Conservation (phyloP, 2,888 invertebrate species). For the Nasonovia ribisnigri region DNA sequence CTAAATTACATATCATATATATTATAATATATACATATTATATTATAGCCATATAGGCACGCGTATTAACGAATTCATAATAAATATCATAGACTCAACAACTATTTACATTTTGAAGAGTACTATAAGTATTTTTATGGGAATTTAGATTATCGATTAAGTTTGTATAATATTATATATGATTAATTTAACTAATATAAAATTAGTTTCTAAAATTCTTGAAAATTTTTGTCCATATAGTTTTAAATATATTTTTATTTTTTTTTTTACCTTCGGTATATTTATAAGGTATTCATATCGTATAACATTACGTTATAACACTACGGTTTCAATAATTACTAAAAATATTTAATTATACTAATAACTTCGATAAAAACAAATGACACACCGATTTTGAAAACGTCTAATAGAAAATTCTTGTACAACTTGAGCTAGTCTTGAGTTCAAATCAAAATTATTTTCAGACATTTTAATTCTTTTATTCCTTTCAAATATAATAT, state of each 20-base stretch:
- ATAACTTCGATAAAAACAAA: neutral
- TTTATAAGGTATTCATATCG: neutral
- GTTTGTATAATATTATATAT: no score
- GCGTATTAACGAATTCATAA: neutral
- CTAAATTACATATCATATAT: no score
- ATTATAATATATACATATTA: no score
- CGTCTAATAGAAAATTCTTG: neutral
- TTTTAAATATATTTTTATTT: no score
- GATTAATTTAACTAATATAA: no score
- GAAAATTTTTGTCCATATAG: no score
- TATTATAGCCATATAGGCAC: neutral
- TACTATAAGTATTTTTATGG: neutral
- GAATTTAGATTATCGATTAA: neutral
- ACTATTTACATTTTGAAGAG: neutral
- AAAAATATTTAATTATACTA: neutral
- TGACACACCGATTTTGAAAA: neutral
- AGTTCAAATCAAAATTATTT: neutral
- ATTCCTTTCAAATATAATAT: neutral
- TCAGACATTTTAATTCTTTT: neutral
- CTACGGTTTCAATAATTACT: neutral
- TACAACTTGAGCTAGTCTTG: neutral
- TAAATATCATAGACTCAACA: neutral
- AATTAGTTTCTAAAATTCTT: neutral
- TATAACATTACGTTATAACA: neutral
- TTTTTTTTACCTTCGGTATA: neutral